Conservation (phyloP, 2,797 vertebrate species). For the Crenichthys baileyi region DNA sequence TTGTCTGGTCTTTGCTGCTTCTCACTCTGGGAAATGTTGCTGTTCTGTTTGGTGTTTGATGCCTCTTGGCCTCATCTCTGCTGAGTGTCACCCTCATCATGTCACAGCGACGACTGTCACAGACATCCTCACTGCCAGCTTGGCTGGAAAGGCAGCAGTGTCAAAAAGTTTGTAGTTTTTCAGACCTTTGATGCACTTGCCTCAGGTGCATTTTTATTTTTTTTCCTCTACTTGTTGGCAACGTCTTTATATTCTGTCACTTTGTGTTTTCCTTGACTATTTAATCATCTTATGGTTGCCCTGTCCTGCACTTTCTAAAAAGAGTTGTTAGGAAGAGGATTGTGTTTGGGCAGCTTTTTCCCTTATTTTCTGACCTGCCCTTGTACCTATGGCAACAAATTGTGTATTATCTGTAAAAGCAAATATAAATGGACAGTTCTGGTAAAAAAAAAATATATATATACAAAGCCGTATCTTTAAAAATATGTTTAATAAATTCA, state of each 20-base stretch:
- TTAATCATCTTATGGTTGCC: constrained; percentile 5
- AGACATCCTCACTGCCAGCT: not conserved
- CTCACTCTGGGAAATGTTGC: not conserved
- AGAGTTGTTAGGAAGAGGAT: not conserved
- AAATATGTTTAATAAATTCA: no score
- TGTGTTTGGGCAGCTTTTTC: not conserved
- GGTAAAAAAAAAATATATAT: no score
- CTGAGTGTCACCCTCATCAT: constrained; percentile 16
- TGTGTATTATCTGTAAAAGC: not conserved
- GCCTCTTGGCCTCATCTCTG: constrained; percentile 11
- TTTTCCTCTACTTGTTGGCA: not conserved
- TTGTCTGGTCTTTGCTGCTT: not conserved
- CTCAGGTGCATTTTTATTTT: not conserved
- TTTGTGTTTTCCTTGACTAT: constrained; percentile 1
- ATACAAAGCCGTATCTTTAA: not conserved
- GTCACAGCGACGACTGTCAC: constrained; percentile 10
- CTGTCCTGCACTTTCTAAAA: not conserved
- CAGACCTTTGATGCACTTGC: constrained; percentile 10
- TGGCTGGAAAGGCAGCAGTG: not conserved
- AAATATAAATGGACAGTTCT: not conserved
- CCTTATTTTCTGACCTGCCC: not conserved
- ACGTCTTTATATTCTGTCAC: constrained; percentile 1
- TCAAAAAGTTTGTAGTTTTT: constrained; percentile 8
- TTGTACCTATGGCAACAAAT: not conserved
- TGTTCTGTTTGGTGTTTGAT: constrained; percentile 16